phyloP scores from a whole-genome alignment of 30 jellyfish, hydroid and myxozoan genomes.

The Morbakka virulenta region DNA sequence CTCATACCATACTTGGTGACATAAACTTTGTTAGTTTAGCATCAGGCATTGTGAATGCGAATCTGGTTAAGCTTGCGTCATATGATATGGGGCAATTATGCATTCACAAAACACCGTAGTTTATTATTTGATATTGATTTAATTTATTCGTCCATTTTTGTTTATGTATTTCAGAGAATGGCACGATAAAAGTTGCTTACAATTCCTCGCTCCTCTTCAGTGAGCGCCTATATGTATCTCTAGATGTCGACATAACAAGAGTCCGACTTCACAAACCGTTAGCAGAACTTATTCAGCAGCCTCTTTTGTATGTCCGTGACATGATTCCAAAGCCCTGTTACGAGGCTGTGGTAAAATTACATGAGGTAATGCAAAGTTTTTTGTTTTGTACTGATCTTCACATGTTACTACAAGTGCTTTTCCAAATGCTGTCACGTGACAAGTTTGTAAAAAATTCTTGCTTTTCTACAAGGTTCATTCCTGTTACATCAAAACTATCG shows the following conservation, averaged over 20 bases:
- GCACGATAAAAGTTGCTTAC: slow-evolving; percentile 32
- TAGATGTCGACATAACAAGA: slow-evolving; percentile 80
- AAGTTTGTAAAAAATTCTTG: no score
- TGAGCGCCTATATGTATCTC: slow-evolving; percentile 64
- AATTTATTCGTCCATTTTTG: neutral
- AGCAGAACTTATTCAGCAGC: slow-evolving; percentile 71
- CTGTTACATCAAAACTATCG: no score
- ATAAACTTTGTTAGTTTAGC: no score
- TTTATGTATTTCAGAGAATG: slow-evolving; percentile 4
- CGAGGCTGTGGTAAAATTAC: slow-evolving; percentile 66
- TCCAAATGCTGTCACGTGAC: no score
- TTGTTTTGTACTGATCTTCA: no score
- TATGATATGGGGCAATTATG: no score
- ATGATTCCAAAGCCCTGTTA: slow-evolving; percentile 79
- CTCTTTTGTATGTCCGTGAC: slow-evolving; percentile 89
- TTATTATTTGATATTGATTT: neutral
- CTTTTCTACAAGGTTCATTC: no score
- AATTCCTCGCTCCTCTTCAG: slow-evolving; percentile 69
- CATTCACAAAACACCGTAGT: no score
- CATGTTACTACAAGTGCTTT: no score
- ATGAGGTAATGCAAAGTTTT: slow-evolving; percentile 40
- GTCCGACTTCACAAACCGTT: slow-evolving; percentile 71
- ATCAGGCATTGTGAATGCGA: no score
- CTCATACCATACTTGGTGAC: no score
- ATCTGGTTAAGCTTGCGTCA: no score